These are phyloP conservation scores for Microplitis mediator DNA, from an alignment of 1,140 invertebrate species.

Conservation along the genomic window DNA sequence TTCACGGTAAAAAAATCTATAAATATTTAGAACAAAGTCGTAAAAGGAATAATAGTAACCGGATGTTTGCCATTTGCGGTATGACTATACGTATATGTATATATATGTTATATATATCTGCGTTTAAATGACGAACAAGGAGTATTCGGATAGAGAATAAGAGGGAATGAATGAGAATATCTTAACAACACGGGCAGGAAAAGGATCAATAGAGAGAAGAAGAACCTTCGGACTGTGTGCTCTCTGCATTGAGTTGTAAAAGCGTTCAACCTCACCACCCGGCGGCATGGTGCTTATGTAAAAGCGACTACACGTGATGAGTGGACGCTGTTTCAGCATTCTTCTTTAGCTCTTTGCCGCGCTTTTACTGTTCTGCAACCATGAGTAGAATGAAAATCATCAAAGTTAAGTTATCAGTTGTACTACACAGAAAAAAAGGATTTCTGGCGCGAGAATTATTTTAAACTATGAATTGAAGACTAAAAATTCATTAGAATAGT, in stretches of 20 bases:
- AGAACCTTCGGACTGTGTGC: conserved; percentile 41
- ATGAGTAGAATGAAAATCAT: not conserved
- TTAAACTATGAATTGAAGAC: no score
- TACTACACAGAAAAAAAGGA: not conserved
- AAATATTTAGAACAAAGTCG: conserved; percentile 48
- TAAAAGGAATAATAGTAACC: conserved; percentile 12
- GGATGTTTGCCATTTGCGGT: conserved; percentile 14
- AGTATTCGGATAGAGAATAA: conserved; percentile 16
- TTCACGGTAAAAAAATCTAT: conserved; percentile 37
- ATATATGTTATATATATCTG: conserved; percentile 1
- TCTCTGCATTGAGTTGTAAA: conserved; percentile 62
- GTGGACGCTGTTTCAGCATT: conserved; percentile 59
- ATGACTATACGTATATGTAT: not conserved
- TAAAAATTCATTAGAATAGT: no score
- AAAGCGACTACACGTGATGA: conserved; percentile 63
- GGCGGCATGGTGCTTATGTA: conserved; percentile 62
- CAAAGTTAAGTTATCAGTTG: conserved; percentile 15
- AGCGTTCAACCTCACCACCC: conserved; percentile 58
- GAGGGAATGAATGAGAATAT: conserved; percentile 15
- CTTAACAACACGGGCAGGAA: conserved; percentile 5
- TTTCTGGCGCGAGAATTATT: no score
- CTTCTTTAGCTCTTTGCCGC: conserved; percentile 56
- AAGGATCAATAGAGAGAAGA: conserved; percentile 30
- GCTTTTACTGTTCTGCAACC: conserved; percentile 42
- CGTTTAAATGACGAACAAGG: conserved; percentile 6